Evolutionary conservation across 1,140 invertebrate species (phyloP), one percentile per base, ranked within the genome.

Genomic region (Reticulitermes speratus): DNA sequence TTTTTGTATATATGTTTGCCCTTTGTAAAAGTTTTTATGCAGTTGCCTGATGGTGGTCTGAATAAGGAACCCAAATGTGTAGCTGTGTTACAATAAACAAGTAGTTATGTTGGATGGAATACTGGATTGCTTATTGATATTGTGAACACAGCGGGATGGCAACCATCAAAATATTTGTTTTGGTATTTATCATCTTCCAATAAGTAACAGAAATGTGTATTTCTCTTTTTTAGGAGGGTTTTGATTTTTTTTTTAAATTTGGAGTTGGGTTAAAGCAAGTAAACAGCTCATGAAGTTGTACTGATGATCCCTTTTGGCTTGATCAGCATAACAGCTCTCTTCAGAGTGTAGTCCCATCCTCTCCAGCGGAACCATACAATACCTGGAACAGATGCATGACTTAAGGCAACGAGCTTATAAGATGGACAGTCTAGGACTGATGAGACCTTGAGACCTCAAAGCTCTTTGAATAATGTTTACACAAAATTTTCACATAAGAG

Each of bases 351-450:
- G 90, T 98, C 97, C 97, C 97, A 97, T 85, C 97, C 97, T 92
- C 96, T 94, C 97, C 97, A 98, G 88, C 96, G 94, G 94, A 97
- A 98, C 97, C 97, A 97, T 9, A 98, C 97, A 88, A 98, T 97
- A 88, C 96, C 95, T 96, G 90, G 44, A 90, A 90, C 23, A 87
- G 84, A 75, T 55, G 52, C 19, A 21, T 55, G 86, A 48, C 84
- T 87, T 23, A 44, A 25, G 14, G n/a, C 25, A 82, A 82, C 16
- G 7, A 3, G n/a, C 65, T 23, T 23, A 69, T 69, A 69, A 69
- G 21, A 23, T 3, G 21, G 2, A 69, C 65, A 38, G 38, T 38
- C 38, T 38, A 38, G 38, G 38, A 38, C 38, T 75, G n/a, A 23
- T 52, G 84, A 85, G 38, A 52, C 32, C 3, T n/a, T 2, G 65